Evolutionary conservation across 1,140 invertebrate species (phyloP), one percentile per base, ranked within the genome.

Genomic region (Diachasma alloeum): DNA sequence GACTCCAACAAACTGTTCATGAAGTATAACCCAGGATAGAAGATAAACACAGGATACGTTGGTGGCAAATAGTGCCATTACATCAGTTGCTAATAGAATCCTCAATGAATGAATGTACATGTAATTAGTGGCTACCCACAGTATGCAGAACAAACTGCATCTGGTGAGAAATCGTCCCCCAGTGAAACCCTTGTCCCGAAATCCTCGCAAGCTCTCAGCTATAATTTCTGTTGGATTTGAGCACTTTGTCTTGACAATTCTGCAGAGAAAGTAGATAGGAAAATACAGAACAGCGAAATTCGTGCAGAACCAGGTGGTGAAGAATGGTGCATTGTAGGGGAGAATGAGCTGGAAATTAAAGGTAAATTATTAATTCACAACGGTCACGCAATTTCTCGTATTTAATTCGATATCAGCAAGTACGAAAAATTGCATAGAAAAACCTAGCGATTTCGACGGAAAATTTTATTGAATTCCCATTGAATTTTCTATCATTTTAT

Each of bases 1-100:
- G 15, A 98, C 94, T 63, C 97, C 97, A 73, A 98, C 97, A 90
- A 98, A 99, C 86, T 98, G 96, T 84, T 98, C 96, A 85, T 98
- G 97, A 48, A 98, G 91, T 81, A 98, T 96, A 68, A 98, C 97
- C 97, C 97, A 98, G 0, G 97, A 98, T 2, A 99, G 91, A 9
- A 98, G 91, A 87, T 98, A 99, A 73, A 97, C 95, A 84, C 96
- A 97, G 9, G 95, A 95, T 4, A 98, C 96, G 81, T 97, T 97
- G 19, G 97, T 97, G 13, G 97, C 96, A 84, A 97, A 98, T 11
- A 99, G 89, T 0, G 96, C 95, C 91, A 98, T 95, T 4, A 97
- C 96, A 85, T 97, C 97, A 0, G 97, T 98, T 0, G 96, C 95
- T 72, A 96, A 91, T 1, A 98, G 90, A 77, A 96, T 96, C 79